A percentile compares a stretch with the other conserved stretches of the same genome.
These are phyloP conservation scores for Glaucopsyche alexis DNA, from an alignment of 2,888 invertebrate species.

Conservation along the genomic window DNA sequence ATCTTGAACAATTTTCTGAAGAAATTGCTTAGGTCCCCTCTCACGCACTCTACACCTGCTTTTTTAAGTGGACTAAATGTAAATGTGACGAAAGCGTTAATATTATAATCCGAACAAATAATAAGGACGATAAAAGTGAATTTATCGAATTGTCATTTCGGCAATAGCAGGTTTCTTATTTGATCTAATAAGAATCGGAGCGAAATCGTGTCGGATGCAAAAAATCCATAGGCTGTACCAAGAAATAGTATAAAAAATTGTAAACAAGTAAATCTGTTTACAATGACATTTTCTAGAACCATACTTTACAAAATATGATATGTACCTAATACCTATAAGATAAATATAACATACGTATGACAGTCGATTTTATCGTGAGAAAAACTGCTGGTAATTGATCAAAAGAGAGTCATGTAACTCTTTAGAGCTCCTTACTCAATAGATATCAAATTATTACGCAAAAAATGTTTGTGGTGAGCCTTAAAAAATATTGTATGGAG, in stretches of 20 bases:
- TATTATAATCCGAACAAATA: too few species aligned
- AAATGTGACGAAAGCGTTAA: too few species aligned
- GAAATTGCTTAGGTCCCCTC: too few species aligned
- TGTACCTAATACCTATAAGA: too few species aligned
- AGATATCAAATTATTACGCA: constrained; percentile 16
- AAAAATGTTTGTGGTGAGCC: constrained; percentile 9
- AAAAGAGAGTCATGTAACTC: constrained; percentile 7
- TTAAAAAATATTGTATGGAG: constrained; percentile 10
- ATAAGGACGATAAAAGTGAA: too few species aligned
- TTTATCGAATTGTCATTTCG: too few species aligned
- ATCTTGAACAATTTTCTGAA: too few species aligned
- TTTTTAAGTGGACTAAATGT: too few species aligned
- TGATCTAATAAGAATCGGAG: background rate
- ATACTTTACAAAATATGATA: too few species aligned
- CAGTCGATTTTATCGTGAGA: background rate
- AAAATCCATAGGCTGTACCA: background rate
- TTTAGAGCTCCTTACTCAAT: constrained; percentile 15
- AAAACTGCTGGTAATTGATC: background rate
- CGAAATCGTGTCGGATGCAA: background rate
- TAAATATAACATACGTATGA: too few species aligned
- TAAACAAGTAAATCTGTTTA: background rate
- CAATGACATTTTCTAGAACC: background rate
- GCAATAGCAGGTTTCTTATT: background rate
- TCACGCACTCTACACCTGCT: too few species aligned
- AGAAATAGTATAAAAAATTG: background rate